Conservation (phyloP, 2,888 invertebrate species). For the Andrena dorsata region DNA sequence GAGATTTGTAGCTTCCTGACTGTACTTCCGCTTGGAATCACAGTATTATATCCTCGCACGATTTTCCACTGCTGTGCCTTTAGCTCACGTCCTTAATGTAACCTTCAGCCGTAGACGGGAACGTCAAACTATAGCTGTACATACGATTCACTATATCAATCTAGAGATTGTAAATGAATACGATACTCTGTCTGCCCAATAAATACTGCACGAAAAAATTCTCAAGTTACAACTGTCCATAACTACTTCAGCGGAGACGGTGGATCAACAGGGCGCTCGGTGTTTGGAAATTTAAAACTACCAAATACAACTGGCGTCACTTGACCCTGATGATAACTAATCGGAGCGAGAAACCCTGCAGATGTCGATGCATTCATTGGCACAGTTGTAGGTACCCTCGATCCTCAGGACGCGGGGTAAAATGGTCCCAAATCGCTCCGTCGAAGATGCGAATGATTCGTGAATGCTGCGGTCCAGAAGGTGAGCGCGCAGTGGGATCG, state of each 20-base stretch:
- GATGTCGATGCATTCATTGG: constrained; percentile 20
- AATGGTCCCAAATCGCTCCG: constrained; percentile 1
- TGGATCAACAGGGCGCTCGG: background rate
- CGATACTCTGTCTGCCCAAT: background rate
- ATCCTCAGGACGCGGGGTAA: background rate
- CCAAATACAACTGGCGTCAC: constrained; percentile 16
- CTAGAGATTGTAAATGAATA: background rate
- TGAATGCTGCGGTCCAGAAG: constrained; percentile 34
- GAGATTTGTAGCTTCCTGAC: constrained; percentile 44
- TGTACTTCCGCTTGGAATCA: background rate
- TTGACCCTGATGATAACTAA: constrained; percentile 41
- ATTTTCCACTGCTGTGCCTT: background rate
- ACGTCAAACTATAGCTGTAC: background rate
- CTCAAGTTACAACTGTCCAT: constrained; percentile 4
- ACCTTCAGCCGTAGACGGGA: background rate
- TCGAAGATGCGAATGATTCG: constrained; percentile 3
- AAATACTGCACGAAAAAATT: background rate
- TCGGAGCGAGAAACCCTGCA: constrained; percentile 18
- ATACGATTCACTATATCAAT: background rate
- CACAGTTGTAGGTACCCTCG: background rate
- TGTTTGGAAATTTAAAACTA: constrained; percentile 41
- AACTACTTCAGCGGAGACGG: background rate
- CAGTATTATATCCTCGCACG: no score
- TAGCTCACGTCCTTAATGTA: background rate
- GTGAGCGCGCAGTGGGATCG: constrained; percentile 53